These are phyloP conservation scores for Rhyacophila evoluta DNA, from an alignment of 2,888 invertebrate species.

Conservation along the genomic window DNA sequence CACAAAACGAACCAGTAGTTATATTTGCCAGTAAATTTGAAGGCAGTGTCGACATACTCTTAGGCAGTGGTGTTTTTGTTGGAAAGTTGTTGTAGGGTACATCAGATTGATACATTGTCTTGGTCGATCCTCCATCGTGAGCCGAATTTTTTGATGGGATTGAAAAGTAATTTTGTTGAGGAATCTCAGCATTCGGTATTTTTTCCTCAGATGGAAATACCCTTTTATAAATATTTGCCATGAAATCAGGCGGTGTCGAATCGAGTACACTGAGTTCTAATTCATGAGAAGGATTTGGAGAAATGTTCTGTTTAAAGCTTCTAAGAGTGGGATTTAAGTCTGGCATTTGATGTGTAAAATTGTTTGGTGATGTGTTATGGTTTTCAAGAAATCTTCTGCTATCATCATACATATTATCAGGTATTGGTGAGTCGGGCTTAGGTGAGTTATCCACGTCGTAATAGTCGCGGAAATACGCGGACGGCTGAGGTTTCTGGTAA, in stretches of 20 bases:
- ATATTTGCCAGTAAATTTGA: slow-evolving; percentile 25
- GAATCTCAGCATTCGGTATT: neutral
- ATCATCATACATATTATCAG: too few species aligned
- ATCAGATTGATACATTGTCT: slow-evolving; percentile 36
- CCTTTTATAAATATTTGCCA: neutral
- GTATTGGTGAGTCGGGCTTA: too few species aligned
- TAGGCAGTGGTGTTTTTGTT: slow-evolving; percentile 32
- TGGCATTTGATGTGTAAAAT: neutral
- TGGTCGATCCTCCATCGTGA: neutral
- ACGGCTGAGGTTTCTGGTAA: neutral
- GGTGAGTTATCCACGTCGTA: neutral
- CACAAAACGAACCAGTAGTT: slow-evolving; percentile 27
- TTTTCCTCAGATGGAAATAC: neutral
- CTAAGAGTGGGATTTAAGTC: neutral
- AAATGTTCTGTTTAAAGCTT: slow-evolving; percentile 8
- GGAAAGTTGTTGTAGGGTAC: slow-evolving; percentile 40
- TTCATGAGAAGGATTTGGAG: slow-evolving; percentile 37
- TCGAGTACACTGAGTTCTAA: slow-evolving; percentile 48
- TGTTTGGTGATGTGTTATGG: neutral
- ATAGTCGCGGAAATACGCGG: neutral
- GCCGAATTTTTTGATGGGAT: neutral
- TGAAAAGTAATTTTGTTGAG: neutral
- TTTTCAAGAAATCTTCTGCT: too few species aligned
- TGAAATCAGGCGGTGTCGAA: slow-evolving; percentile 8
- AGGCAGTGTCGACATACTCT: slow-evolving; percentile 23